Evolutionary conservation across 2,888 invertebrate species (phyloP).

Genomic region (Druceiella hillmani): DNA sequence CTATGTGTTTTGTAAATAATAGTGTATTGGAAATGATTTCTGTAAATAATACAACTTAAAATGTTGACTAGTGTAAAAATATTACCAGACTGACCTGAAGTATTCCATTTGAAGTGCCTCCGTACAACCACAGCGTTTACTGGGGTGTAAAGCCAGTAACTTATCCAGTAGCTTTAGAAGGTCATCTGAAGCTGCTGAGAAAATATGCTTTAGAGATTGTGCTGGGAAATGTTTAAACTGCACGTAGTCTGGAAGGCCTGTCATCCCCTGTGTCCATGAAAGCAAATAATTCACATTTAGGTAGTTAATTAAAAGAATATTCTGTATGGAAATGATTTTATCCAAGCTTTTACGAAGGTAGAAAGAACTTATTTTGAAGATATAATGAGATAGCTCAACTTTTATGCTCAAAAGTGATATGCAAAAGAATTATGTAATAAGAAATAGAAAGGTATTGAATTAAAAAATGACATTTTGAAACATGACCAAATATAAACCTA

Average conservation of each 20-base stretch:
- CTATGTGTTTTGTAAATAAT: slow-evolving; percentile 2
- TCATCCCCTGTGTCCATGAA: slow-evolving; percentile 52
- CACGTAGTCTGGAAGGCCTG: slow-evolving; percentile 82
- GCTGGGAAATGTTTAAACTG: slow-evolving; percentile 84
- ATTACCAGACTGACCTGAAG: slow-evolving; percentile 53
- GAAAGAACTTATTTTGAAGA: too few species aligned
- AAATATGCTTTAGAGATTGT: slow-evolving; percentile 84
- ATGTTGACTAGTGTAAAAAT: too few species aligned
- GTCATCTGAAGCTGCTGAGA: slow-evolving; percentile 93
- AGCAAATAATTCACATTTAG: too few species aligned
- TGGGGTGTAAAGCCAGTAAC: slow-evolving; percentile 77
- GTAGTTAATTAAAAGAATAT: too few species aligned
- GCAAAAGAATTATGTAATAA: too few species aligned
- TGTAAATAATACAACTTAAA: slow-evolving; percentile 1
- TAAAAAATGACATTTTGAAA: too few species aligned
- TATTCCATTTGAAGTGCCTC: slow-evolving; percentile 86
- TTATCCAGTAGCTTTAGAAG: slow-evolving; percentile 74
- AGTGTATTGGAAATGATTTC: not conserved
- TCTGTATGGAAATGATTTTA: too few species aligned
- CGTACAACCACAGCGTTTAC: slow-evolving; percentile 73
- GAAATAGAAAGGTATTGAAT: too few species aligned
- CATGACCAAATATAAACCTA: too few species aligned
- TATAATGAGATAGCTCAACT: too few species aligned
- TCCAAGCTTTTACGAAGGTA: too few species aligned
- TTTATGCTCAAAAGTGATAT: too few species aligned